Evolutionary conservation across 2,113 vertebrate species (phyloP), one percentile per base, ranked within the genome.

Genomic region (Periophthalmodon schlosseri): DNA sequence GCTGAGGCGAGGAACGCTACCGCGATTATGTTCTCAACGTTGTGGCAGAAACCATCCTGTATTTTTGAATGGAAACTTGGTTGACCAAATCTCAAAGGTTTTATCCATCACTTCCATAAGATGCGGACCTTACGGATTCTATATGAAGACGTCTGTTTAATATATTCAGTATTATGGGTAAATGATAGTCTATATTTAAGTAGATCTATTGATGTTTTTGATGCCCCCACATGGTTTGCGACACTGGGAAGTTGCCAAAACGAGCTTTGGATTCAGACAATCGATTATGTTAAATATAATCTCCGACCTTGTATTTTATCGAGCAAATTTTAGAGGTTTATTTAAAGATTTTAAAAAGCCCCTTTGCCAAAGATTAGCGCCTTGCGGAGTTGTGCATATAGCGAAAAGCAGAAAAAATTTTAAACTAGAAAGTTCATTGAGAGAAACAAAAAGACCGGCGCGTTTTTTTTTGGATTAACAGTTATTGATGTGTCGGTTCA

Each of bases 251-350:
- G 57, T 39, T 47, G n/a, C 67, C 58, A 60, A 79, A 78, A 74
- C 69, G 16, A 69, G 58, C 60, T 24, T 65, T 47, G 16, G 69
- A 73, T 72, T 70, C 54, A 77, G 83, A 83, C 78, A 84, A 87
- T 87, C 72, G 68, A 68, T 69, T 81, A 60, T 74, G 73, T 20
- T 65, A 18, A 65, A 18, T 12, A 11, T 65, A 21, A 39, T 44
- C 11, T n/a, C 18, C 34, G n/a, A 3, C 8, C 34, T 44, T 39
- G 34, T 65, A 12, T 65, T 65, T 65, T 36, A 21, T 5, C 10
- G 7, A 34, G 34, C 24, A 36, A 23, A 61, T 18, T 44, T 65
- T 9, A 47, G 54, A 63, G 18, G 58, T 49, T 71, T 28, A 54
- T 63, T 66, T 52, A 61, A 60, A 74, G 47, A 52, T 60, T 60